Base-by-base conservation (phyloP, 2,113 vertebrate genomes). In the Bolborhynchus lineola region DNA sequence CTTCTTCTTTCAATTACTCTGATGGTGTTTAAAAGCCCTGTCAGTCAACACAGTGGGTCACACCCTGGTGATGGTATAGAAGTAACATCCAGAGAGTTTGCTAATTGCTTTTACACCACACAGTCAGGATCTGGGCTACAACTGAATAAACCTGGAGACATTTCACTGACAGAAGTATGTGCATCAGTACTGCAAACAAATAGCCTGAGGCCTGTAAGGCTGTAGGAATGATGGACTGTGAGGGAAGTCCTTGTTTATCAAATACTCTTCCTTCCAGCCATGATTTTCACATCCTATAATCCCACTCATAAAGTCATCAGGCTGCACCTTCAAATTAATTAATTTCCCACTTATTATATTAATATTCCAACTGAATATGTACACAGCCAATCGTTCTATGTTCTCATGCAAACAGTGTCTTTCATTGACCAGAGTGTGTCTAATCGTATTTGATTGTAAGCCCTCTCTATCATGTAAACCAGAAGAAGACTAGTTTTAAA, bases 341-440 rank as follows among this genome's bases (percentile, higher is more conserved):
- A 15, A 52, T 82, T 80, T 77, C 7, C 6, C 11, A 46, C 21
- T 72, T 49, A 81, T 33, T 41, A 17, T n/a, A 53, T 63, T 59
- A 67, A 23, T 84, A 86, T 91, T 87, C 5, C 15, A 67, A 23
- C 5, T 8, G 16, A 49, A 59, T 74, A 46, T 15, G 39, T 28
- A 75, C 31, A 67, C 2, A 4, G 13, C 9, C 49, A 35, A 44
- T 31, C 18, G 39, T 0, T 0, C 7, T 24, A 11, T 65, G 16
- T 50, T 85, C 28, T 60, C 37, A 35, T 35, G 9, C 35, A 49
- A 52, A 31, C 7, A 33, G 24, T 31, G 20, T 67, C 14, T 91
- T 80, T 91, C 53, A 63, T 11, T 50, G 24, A 49, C 23, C 23
- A 50, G 8, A 50, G 49, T 14, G 49, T 50, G 49, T 25, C 49